These are phyloP conservation scores for Peromyscus eremicus DNA, from an alignment of 2,797 vertebrate species.

Conservation along the genomic window DNA sequence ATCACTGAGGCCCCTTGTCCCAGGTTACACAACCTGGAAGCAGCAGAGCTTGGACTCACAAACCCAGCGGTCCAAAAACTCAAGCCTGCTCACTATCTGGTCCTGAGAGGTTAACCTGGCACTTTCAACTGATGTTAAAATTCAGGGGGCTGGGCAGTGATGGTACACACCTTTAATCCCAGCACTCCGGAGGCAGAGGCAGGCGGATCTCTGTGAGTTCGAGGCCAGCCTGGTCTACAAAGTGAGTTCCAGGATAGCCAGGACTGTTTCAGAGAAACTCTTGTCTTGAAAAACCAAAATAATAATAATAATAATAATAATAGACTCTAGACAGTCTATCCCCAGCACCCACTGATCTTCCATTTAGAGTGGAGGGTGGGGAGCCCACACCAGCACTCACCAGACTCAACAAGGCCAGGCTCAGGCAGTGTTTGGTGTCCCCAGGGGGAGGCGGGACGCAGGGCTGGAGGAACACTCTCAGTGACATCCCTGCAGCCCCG, in stretches of 20 bases:
- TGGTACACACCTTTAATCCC: too few species aligned
- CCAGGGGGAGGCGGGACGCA: fast-evolving
- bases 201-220: too few species aligned
- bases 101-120: neutral
- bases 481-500: fast-evolving
- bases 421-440: neutral
- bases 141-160: neutral
- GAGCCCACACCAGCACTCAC: fast-evolving
- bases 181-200: too few species aligned
- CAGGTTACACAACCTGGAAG: neutral
- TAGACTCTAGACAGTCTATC: neutral
- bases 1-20: neutral
- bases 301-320: too few species aligned
- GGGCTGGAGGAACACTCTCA: fast-evolving
- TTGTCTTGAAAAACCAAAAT: too few species aligned
- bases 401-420: neutral
- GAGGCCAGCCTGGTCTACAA: too few species aligned
- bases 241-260: too few species aligned
- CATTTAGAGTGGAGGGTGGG: fast-evolving
- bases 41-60: neutral
- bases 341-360: neutral
- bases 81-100: too few species aligned
- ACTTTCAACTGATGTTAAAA: neutral
- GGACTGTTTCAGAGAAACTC: too few species aligned
- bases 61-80: too few species aligned